Conservation (phyloP, 2,797 vertebrate genomes). For the Ceryle rudis region DNA sequence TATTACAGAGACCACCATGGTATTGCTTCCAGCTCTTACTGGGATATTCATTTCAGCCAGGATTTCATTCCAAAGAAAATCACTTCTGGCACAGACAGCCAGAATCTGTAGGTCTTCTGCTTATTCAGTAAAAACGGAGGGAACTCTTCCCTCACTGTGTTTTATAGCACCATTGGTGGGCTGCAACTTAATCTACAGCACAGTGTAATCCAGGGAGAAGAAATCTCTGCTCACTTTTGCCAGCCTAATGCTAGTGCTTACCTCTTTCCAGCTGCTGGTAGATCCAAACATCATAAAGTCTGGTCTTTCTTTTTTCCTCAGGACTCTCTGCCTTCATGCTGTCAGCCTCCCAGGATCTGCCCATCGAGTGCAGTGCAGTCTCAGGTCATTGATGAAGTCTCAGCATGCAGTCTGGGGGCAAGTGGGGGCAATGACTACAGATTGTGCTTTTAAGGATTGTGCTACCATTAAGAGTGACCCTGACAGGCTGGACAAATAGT, state of each 20-base stretch:
- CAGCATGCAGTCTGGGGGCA: neutral
- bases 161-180: neutral
- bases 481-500: neutral
- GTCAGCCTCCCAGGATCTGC: neutral
- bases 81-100: neutral
- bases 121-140: neutral
- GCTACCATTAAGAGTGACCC: neutral
- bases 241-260: neutral
- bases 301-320: neutral
- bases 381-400: fast-evolving
- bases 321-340: neutral
- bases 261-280: neutral
- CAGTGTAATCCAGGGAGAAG: neutral
- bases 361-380: fast-evolving
- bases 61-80: conserved; percentile 31
- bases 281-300: neutral
- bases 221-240: neutral
- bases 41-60: neutral
- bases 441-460: neutral
- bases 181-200: neutral
- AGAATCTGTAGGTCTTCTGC: neutral
- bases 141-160: neutral
- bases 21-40: neutral
- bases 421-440: neutral
- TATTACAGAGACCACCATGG: neutral